Conservation (phyloP, 2,888 invertebrate genomes). For the Hyppa rectilinea region DNA sequence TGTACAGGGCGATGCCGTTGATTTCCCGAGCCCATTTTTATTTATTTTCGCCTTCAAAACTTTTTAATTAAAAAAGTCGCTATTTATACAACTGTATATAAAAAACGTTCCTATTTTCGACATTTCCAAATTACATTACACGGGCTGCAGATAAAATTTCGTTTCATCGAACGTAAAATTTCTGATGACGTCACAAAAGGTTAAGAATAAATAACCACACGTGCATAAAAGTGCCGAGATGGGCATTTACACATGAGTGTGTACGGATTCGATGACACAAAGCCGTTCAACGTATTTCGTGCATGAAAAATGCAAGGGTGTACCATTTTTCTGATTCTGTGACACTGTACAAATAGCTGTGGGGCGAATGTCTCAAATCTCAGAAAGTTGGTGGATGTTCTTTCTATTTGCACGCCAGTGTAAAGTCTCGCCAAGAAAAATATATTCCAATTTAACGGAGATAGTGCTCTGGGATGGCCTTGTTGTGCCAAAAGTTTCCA, state of each 20-base stretch:
- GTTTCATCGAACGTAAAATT: constrained; percentile 51
- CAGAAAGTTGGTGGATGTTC: constrained; percentile 74
- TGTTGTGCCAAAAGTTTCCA: constrained; percentile 72
- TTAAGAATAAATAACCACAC: constrained; percentile 60
- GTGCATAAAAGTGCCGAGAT: constrained; percentile 58
- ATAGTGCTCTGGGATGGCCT: constrained; percentile 69
- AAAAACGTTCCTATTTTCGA: constrained; percentile 40
- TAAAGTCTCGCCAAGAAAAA: constrained; percentile 73
- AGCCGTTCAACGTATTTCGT: constrained; percentile 73
- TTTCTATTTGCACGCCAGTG: constrained; percentile 73
- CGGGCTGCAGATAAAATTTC: constrained; percentile 42
- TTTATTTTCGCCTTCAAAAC: constrained; percentile 39
- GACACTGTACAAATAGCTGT: constrained; percentile 83
- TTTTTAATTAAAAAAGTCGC: constrained; percentile 57
- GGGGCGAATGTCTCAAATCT: constrained; percentile 80
- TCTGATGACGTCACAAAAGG: constrained; percentile 46
- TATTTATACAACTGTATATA: constrained; percentile 41
- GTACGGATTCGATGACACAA: constrained; percentile 75
- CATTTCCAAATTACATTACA: constrained; percentile 44
- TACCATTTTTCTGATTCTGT: constrained; percentile 76
- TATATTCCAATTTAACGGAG: constrained; percentile 78
- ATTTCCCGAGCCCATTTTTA: constrained; percentile 32
- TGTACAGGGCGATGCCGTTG: constrained; percentile 22
- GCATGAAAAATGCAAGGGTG: constrained; percentile 78
- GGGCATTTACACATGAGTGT: constrained; percentile 69